A percentile compares a stretch with the other conserved stretches of the same genome.
These are phyloP conservation scores for Drosophila pseudoananassae DNA, from an alignment of 1,140 invertebrate genomes.

Conservation along the genomic window DNA sequence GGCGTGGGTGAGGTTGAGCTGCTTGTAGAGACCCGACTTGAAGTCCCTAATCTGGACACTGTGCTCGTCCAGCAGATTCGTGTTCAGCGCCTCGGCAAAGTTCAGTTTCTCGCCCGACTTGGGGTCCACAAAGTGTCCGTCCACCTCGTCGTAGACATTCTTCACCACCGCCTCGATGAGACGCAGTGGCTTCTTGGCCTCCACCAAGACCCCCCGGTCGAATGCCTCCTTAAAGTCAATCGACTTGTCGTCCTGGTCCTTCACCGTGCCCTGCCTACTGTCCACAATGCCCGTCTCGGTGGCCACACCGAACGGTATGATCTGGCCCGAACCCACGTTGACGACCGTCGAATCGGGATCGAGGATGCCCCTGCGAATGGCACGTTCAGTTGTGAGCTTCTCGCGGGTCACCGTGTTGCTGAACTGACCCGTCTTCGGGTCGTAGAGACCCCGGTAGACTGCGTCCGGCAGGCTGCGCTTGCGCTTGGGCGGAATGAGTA, in stretches of 20 bases:
- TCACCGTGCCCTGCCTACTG: constrained; percentile 89
- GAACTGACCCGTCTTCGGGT: constrained; percentile 87
- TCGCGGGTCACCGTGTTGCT: constrained; percentile 88
- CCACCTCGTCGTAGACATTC: constrained; percentile 91
- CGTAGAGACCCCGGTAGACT: constrained; percentile 91
- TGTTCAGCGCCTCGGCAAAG: constrained; percentile 89
- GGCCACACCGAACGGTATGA: constrained; percentile 92
- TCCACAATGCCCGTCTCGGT: constrained; percentile 92
- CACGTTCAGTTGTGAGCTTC: constrained; percentile 90
- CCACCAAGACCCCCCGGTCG: constrained; percentile 91
- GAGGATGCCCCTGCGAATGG: constrained; percentile 91
- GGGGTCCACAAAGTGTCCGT: constrained; percentile 92
- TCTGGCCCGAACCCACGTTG: constrained; percentile 87
- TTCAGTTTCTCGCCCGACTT: constrained; percentile 90
- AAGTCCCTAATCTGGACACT: constrained; percentile 94
- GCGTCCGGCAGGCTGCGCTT: constrained; percentile 94
- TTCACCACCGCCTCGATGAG: constrained; percentile 93
- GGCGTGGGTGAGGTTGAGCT: constrained; percentile 90
- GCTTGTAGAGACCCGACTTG: constrained; percentile 89
- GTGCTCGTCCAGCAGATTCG: constrained; percentile 91
- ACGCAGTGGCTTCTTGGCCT: constrained; percentile 92
- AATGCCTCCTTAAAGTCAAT: constrained; percentile 94
- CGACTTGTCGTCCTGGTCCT: constrained; percentile 87
- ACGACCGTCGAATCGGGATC: constrained; percentile 92
- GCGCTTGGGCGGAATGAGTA: constrained; percentile 92